Percentiles rank a stretch among this genome's conserved stretches.
Conservation (phyloP, 2,888 invertebrate species). For the Dicyrtoma fusca region DNA sequence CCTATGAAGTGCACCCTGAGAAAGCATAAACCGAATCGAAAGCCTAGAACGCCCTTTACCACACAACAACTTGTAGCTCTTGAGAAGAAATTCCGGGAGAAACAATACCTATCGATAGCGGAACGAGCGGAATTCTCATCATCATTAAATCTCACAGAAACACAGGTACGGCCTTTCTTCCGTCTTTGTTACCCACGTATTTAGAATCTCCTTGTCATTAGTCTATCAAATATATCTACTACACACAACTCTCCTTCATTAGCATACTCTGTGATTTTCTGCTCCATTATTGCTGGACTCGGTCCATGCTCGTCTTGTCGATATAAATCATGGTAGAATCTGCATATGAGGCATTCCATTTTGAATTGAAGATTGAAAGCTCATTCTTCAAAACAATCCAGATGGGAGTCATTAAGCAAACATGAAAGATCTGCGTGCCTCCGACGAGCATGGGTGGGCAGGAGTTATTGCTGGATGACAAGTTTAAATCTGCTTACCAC, state of each 20-base stretch:
- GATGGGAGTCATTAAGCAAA: too few relatives aligned
- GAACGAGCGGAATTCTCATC: constrained; percentile 68
- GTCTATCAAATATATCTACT: too few relatives aligned
- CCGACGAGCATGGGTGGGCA: constrained; percentile 16
- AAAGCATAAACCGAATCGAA: constrained; percentile 68
- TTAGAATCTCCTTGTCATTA: too few relatives aligned
- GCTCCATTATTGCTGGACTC: too few relatives aligned
- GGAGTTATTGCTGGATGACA: neutral
- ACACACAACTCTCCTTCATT: too few relatives aligned
- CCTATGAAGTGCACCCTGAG: constrained; percentile 59
- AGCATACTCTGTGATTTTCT: too few relatives aligned
- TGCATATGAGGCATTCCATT: too few relatives aligned
- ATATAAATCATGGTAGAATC: too few relatives aligned
- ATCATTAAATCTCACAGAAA: constrained; percentile 66
- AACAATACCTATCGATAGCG: constrained; percentile 67
- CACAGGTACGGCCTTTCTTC: constrained; percentile 61
- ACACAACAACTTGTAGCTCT: constrained; percentile 66
- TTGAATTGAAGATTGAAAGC: too few relatives aligned
- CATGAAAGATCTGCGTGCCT: neutral
- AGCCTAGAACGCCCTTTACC: constrained; percentile 69
- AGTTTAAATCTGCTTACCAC: neutral
- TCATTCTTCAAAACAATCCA: too few relatives aligned
- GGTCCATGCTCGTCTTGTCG: too few relatives aligned
- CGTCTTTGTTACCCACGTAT: too few relatives aligned
- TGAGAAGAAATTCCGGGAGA: constrained; percentile 66